These are phyloP conservation scores for Dipodomys ordii DNA, from an alignment of 2,113 vertebrate genomes.

Conservation along the genomic window DNA sequence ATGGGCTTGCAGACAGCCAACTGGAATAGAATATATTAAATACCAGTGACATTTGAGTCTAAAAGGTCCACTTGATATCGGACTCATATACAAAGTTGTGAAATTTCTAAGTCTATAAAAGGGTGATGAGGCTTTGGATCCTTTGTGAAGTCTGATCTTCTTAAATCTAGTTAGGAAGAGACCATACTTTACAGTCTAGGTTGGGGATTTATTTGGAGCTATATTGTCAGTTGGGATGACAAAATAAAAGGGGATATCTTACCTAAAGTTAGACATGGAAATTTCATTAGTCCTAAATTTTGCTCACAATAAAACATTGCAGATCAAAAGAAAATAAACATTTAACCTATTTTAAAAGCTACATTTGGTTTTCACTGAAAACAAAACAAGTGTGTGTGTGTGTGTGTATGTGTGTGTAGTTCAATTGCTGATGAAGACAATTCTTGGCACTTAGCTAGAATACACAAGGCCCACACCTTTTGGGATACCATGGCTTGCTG, in stretches of 20 bases:
- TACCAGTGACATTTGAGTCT: slow-evolving; percentile 46
- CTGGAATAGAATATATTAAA: slow-evolving; percentile 38
- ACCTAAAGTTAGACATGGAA: slow-evolving; percentile 28
- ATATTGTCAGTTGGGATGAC: background rate
- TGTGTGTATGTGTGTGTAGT: background rate
- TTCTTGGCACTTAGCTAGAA: background rate
- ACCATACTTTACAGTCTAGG: background rate
- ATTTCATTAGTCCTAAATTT: background rate
- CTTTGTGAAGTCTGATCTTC: background rate
- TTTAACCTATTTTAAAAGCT: background rate
- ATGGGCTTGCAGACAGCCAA: slow-evolving; percentile 44
- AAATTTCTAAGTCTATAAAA: background rate
- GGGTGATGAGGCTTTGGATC: background rate
- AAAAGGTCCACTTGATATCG: slow-evolving; percentile 29
- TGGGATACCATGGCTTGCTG: background rate
- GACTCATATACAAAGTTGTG: background rate
- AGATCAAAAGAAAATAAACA: slow-evolving; percentile 17
- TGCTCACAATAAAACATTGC: background rate
- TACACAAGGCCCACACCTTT: background rate
- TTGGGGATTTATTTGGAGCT: background rate
- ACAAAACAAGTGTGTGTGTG: too few relatives aligned
- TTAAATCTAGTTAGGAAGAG: background rate
- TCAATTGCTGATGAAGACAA: background rate
- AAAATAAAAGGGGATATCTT: slow-evolving; percentile 3
- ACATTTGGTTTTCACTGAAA: background rate